These are phyloP conservation scores for Amblyopsis hoosieri DNA, from an alignment of 2,797 vertebrate genomes.

Conservation along the genomic window DNA sequence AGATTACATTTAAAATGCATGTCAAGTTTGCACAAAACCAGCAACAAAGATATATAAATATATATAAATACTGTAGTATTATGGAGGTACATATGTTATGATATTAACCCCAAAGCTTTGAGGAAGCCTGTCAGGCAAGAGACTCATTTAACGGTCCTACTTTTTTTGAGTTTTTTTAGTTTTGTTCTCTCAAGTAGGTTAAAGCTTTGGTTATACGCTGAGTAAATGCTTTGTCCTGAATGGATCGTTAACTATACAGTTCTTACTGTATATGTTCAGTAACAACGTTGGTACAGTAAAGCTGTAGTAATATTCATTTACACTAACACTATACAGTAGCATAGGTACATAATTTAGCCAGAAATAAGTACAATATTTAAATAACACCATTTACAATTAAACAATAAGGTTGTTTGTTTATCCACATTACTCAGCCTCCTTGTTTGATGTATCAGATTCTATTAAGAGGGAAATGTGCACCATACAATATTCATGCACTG, in stretches of 20 bases:
- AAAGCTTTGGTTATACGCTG: not conserved
- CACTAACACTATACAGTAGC: not conserved
- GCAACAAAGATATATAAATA: slow-evolving; percentile 37
- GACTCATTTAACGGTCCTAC: slow-evolving; percentile 30
- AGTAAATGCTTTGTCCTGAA: not conserved
- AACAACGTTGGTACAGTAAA: not conserved
- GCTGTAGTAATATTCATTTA: not conserved
- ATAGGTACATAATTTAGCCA: too few relatives aligned
- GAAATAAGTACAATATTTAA: not conserved
- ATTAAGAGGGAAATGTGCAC: slow-evolving; percentile 70
- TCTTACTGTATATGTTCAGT: too few relatives aligned
- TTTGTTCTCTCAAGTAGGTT: slow-evolving; percentile 1
- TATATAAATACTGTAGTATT: slow-evolving; percentile 41
- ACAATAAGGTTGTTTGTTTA: not conserved
- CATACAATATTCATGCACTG: slow-evolving; percentile 85
- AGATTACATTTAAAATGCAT: slow-evolving; percentile 66
- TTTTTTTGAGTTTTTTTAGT: not conserved
- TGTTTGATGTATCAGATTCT: slow-evolving; percentile 8
- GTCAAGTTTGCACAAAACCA: slow-evolving; percentile 54
- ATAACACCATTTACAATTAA: not conserved
- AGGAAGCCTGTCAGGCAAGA: slow-evolving; percentile 36
- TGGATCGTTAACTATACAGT: not conserved
- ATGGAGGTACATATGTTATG: slow-evolving; percentile 20
- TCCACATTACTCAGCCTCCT: not conserved
- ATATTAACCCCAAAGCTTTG: slow-evolving; percentile 42